These are phyloP conservation scores for Sebastes trivittatus DNA, from an alignment of 2,797 vertebrate species.

Conservation along the genomic window DNA sequence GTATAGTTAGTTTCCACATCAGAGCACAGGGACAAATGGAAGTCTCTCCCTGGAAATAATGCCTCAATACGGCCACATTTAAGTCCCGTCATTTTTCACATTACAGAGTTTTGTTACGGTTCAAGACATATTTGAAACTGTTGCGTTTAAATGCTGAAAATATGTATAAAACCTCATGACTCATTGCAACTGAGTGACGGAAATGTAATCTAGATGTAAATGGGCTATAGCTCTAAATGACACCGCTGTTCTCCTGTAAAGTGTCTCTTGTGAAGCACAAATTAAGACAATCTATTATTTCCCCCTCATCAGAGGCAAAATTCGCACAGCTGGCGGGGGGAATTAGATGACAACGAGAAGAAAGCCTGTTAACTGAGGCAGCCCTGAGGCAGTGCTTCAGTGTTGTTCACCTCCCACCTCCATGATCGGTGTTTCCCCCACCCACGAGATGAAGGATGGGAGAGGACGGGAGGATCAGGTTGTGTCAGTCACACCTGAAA, in stretches of 20 bases:
- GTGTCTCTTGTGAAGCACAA: background rate
- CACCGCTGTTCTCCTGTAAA: background rate
- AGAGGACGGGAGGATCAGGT: background rate
- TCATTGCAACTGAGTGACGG: background rate
- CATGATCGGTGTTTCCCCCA: slow-evolving; percentile 14
- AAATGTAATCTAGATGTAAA: background rate
- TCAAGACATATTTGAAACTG: background rate
- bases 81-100: background rate
- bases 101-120: too few relatives aligned
- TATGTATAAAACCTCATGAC: background rate
- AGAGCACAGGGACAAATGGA: background rate
- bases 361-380: slow-evolving; percentile 12
- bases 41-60: background rate
- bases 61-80: too few relatives aligned
- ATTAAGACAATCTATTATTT: slow-evolving; percentile 26
- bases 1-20: background rate
- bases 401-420: slow-evolving; percentile 28
- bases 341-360: background rate
- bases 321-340: background rate
- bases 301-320: background rate
- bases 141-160: background rate
- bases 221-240: background rate
- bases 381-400: background rate
- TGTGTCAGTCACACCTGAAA: slow-evolving; percentile 18
- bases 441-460: background rate